phyloP scores from a whole-genome alignment of 2,888 invertebrate genomes.

The Thumatha senex region DNA sequence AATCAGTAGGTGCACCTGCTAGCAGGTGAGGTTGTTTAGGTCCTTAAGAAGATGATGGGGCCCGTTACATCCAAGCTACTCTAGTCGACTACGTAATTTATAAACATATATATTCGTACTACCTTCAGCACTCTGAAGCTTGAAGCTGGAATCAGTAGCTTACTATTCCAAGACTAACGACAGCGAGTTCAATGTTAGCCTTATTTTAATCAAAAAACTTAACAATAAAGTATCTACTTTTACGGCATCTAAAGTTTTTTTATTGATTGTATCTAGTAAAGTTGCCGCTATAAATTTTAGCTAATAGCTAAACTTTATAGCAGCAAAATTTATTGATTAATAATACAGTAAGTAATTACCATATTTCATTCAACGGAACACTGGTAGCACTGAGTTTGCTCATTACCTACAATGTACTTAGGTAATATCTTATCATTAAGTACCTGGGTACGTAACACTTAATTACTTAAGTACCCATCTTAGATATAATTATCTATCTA shows the following conservation, averaged over 20 bases:
- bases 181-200: not conserved
- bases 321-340: not conserved
- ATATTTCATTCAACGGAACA: constrained; percentile 5
- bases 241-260: not conserved
- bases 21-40: no score
- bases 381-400: not conserved
- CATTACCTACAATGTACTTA: not conserved
- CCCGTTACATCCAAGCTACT: no score
- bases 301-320: constrained; percentile 4
- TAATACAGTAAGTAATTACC: constrained; percentile 1
- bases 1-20: no score
- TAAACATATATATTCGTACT: no score
- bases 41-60: no score
- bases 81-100: no score
- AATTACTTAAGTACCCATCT: not conserved
- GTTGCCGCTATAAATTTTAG: no score
- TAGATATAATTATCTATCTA: no score
- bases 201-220: not conserved
- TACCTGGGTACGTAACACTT: constrained; percentile 1
- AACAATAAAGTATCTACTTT: not conserved
- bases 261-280: not conserved
- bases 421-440: not conserved
- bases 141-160: no score
- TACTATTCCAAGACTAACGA: no score
- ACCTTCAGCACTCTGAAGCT: no score